Conservation (phyloP, 2,888 invertebrate genomes). For the Diachrysia chrysitis region DNA sequence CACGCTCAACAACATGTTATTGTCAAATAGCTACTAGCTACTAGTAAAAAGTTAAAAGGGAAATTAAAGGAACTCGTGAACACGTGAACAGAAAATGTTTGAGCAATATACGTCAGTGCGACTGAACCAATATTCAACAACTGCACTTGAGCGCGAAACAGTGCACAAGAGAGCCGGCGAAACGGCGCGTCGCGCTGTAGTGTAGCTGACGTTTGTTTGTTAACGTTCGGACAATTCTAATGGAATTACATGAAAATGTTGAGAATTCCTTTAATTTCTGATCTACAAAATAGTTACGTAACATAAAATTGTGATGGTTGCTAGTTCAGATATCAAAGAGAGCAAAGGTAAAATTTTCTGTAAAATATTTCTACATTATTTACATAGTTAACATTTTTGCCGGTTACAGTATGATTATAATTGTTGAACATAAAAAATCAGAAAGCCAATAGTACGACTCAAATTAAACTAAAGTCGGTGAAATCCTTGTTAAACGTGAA, state of each 20-base stretch:
- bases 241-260: not conserved
- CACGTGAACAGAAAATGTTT: slow-evolving; percentile 10
- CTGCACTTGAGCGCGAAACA: slow-evolving; percentile 11
- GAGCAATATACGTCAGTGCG: slow-evolving; percentile 19
- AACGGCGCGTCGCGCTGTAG: too few species aligned
- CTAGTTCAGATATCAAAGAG: not conserved
- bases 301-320: not conserved
- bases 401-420: too few species aligned
- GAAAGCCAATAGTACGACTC: not conserved
- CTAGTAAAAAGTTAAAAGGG: slow-evolving; percentile 13
- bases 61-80: slow-evolving; percentile 10
- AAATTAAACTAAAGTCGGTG: not conserved
- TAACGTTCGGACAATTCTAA: not conserved
- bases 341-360: not conserved
- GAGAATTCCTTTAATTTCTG: not conserved
- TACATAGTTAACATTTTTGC: too few species aligned
- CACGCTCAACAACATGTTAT: too few species aligned
- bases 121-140: slow-evolving; percentile 23
- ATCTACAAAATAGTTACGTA: not conserved
- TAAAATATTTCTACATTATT: too few species aligned
- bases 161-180: not conserved
- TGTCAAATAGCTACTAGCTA: too few species aligned
- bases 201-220: slow-evolving; percentile 14
- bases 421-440: not conserved
- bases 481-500: not conserved